A percentile compares a stretch with the other conserved stretches of the same genome.
These are phyloP conservation scores for Crotalus viridis DNA, from an alignment of 2,113 vertebrate species.

Conservation along the genomic window DNA sequence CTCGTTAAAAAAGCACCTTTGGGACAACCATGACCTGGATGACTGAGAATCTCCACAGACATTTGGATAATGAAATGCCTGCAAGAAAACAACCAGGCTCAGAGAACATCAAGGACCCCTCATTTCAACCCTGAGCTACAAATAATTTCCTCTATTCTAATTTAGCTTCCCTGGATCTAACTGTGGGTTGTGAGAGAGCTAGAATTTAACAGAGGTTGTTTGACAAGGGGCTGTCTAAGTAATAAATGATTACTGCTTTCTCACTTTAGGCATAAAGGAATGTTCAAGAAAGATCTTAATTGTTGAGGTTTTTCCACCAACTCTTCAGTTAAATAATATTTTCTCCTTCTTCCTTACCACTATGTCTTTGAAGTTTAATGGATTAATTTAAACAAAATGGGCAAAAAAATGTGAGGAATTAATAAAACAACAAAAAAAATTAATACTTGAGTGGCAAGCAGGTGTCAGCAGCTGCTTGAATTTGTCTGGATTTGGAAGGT, in stretches of 20 bases:
- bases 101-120: not conserved
- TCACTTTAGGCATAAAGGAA: not conserved
- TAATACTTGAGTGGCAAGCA: not conserved
- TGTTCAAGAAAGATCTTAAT: not conserved
- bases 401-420: not conserved
- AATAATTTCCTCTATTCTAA: not conserved
- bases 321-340: not conserved
- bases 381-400: not conserved
- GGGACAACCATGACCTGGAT: no score
- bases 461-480: not conserved
- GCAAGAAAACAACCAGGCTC: not conserved
- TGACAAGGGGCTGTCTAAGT: not conserved
- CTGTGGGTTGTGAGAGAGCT: not conserved
- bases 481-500: not conserved
- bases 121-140: not conserved
- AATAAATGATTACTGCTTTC: not conserved
- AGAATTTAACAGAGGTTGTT: not conserved
- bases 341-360: not conserved
- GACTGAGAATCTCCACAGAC: no score
- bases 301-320: not conserved
- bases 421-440: not conserved
- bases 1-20: no score
- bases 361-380: not conserved
- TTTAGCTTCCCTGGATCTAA: not conserved
- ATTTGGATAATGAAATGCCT: not conserved